Conservation (phyloP, 2,113 vertebrate species). For the Dipodomys merriami region DNA sequence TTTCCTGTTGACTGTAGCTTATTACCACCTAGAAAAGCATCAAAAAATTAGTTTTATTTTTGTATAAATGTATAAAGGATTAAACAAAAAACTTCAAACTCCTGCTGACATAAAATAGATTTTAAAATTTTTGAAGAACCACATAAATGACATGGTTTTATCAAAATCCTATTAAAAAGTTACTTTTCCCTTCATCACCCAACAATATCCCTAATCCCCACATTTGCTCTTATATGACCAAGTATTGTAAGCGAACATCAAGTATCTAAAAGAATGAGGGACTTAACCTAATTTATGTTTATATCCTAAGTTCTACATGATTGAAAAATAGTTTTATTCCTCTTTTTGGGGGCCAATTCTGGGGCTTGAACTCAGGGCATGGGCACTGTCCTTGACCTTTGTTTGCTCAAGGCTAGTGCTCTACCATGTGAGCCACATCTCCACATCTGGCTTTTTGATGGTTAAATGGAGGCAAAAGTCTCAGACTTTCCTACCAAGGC, state of each 20-base stretch:
- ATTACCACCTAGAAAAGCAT: conserved; percentile 90
- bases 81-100: conserved; percentile 41
- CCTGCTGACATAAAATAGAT: not conserved
- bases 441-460: too few species aligned
- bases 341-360: too few species aligned
- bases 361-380: too few species aligned
- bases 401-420: too few species aligned
- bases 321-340: not conserved
- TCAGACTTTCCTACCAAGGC: too few species aligned
- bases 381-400: too few species aligned
- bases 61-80: conserved; percentile 23
- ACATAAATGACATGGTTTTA: not conserved
- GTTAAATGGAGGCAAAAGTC: too few species aligned
- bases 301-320: not conserved
- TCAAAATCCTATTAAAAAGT: conserved; percentile 23
- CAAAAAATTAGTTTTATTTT: conserved; percentile 63
- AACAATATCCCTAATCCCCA: not conserved
- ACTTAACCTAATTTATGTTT: not conserved
- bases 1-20: conserved; percentile 93
- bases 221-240: not conserved
- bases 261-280: not conserved
- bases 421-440: too few species aligned
- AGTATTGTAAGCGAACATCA: not conserved
- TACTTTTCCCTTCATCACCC: not conserved
- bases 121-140: not conserved